Base-by-base conservation (phyloP, 2,113 vertebrate genomes). In the Entelurus aequoreus region DNA sequence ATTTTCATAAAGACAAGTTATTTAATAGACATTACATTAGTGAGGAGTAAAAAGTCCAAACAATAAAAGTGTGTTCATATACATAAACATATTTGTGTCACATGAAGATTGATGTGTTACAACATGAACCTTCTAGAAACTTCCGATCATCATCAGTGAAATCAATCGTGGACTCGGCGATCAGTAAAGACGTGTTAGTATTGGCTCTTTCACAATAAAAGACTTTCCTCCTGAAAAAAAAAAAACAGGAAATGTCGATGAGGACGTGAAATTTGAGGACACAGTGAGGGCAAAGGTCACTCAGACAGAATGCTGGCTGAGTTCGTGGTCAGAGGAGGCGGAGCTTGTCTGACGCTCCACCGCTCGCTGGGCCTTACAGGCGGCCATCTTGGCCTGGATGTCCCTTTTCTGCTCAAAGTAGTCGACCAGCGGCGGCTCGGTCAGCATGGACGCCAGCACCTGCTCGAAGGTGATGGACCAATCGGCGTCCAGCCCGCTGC, bases 401-500 rank as follows among this genome's bases (percentile, higher is more conserved):
- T 95, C 90, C 13, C 85, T 85, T 72, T 90, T 95, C 63, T 92
- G 95, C 83, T 99, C 97, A 54, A 99, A 98, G 84, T 94, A 99
- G 81, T 94, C 92, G 16, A 99, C 97, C 12, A 98, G 90, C 15
- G 92, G 92, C 0, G 93, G 83, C 86, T 99, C 97, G 0, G 96
- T 99, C 63, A 98, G 90, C 87, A 98, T 74, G 2, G 97, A 99
- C 2, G 97, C 97, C 62, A 99, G 85, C 68, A 98, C 93, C 90
- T 99, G 97, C 88, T 98, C 95, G 0, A 99, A 98, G 67, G 93
- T 94, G 81, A 98, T 95, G 5, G 94, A 94, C 97, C 97, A 98
- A 81, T 97, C 95, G 0, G 81, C 84, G 65, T 99, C 96, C 12
- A 93, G 85, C 0, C 85, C 67, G 48, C 93, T 93, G 46, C 90